Percentiles rank a stretch among this genome's conserved stretches.
phyloP scores from a whole-genome alignment of 2,113 vertebrate genomes.

The Clarias macrocephalus region DNA sequence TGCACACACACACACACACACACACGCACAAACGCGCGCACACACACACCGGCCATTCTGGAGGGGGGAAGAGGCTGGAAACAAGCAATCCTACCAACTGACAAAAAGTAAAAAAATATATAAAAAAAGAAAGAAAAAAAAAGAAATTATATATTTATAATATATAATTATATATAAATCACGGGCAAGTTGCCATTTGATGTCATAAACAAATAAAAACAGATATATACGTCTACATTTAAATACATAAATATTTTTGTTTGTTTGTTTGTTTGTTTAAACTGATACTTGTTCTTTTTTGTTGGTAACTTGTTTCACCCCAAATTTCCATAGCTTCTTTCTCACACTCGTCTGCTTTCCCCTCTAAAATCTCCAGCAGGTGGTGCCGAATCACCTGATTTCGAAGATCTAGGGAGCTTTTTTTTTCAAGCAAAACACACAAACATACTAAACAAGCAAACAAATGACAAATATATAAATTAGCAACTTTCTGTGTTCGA shows the following conservation, averaged over 20 bases:
- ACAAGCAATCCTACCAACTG: too few relatives aligned
- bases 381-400: slow-evolving; percentile 81
- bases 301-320: background rate
- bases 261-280: background rate
- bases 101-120: too few relatives aligned
- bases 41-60: too few relatives aligned
- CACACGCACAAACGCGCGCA: too few relatives aligned
- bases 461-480: background rate
- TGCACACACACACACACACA: too few relatives aligned
- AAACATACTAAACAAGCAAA: background rate
- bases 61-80: too few relatives aligned
- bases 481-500: background rate
- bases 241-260: background rate
- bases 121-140: too few relatives aligned
- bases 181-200: too few relatives aligned
- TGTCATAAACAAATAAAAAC: background rate
- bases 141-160: too few relatives aligned
- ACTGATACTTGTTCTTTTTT: background rate
- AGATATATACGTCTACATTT: background rate
- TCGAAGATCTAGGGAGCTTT: slow-evolving; percentile 5
- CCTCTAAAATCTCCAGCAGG: slow-evolving; percentile 74
- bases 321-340: background rate
- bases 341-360: background rate
- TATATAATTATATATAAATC: too few relatives aligned
- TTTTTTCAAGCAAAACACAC: background rate